These are phyloP conservation scores for Spinus olivaceus DNA, from an alignment of 2,797 vertebrate genomes.

Conservation along the genomic window DNA sequence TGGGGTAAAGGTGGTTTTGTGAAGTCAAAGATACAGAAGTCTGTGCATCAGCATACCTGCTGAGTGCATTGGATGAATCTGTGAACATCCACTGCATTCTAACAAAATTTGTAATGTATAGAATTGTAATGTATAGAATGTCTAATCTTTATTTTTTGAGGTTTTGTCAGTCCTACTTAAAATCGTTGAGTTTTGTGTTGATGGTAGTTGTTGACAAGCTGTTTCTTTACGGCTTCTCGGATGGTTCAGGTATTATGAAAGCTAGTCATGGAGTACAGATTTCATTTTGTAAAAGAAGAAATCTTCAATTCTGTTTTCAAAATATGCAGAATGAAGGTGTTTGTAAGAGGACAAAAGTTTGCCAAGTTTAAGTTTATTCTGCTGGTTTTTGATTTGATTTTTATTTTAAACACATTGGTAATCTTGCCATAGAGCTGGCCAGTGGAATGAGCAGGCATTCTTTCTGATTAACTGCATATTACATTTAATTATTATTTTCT, in stretches of 20 bases:
- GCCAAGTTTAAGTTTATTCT: not conserved
- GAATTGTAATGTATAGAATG: not conserved
- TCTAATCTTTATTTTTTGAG: not conserved
- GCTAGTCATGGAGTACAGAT: not conserved
- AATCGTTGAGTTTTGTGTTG: not conserved
- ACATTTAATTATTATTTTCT: not conserved
- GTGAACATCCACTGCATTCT: not conserved
- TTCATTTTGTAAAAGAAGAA: not conserved
- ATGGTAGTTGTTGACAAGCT: not conserved
- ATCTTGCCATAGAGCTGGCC: not conserved
- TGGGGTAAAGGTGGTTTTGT: not conserved
- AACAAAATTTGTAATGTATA: not conserved
- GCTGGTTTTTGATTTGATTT: not conserved
- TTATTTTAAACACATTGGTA: not conserved
- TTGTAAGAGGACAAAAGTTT: not conserved
- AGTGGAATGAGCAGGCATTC: not conserved
- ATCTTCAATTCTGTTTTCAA: not conserved
- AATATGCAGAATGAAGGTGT: not conserved
- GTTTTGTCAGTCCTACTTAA: not conserved
- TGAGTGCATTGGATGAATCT: not conserved
- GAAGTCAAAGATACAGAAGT: not conserved
- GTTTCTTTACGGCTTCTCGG: not conserved
- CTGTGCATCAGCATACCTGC: not conserved
- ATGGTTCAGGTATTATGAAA: not conserved
- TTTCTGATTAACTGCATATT: not conserved